phyloP scores from a whole-genome alignment of 2,113 vertebrate genomes.

The Triplophysa dalaica region DNA sequence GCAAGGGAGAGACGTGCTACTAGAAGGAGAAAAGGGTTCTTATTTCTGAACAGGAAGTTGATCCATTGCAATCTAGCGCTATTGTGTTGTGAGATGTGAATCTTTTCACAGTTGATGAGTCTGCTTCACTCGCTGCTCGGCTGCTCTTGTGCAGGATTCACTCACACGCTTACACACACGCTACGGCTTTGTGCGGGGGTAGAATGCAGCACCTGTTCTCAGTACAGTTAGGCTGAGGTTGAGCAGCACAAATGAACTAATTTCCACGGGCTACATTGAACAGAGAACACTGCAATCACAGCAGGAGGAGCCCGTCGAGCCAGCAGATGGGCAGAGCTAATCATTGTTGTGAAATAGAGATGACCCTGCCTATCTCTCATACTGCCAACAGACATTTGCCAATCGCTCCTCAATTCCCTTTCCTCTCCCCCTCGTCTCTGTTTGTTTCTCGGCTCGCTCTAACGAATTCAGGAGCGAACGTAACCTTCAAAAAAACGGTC shows the following conservation, averaged over 20 bases:
- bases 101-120: constrained; percentile 52
- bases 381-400: constrained; percentile 66
- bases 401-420: constrained; percentile 54
- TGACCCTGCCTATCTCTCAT: constrained; percentile 75
- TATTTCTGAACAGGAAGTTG: constrained; percentile 36
- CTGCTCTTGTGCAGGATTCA: constrained; percentile 33
- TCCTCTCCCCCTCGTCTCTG: constrained; percentile 43
- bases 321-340: constrained; percentile 78
- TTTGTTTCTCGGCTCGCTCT: constrained; percentile 63
- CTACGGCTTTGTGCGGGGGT: constrained; percentile 46
- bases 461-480: constrained; percentile 57
- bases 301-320: constrained; percentile 66
- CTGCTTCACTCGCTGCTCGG: constrained; percentile 46
- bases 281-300: constrained; percentile 76
- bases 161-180: constrained; percentile 9
- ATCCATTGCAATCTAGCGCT: constrained; percentile 52
- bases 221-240: constrained; percentile 61
- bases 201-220: constrained; percentile 70
- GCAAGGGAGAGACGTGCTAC: constrained; percentile 2
- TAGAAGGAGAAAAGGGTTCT: constrained; percentile 31
- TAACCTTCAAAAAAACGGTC: constrained; percentile 65
- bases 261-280: constrained; percentile 73
- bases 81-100: constrained; percentile 42
- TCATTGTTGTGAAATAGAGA: constrained; percentile 80
- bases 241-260: constrained; percentile 74